Evolutionary conservation across 2,888 invertebrate species (phyloP).

Genomic region (Spicauda simplicius): DNA sequence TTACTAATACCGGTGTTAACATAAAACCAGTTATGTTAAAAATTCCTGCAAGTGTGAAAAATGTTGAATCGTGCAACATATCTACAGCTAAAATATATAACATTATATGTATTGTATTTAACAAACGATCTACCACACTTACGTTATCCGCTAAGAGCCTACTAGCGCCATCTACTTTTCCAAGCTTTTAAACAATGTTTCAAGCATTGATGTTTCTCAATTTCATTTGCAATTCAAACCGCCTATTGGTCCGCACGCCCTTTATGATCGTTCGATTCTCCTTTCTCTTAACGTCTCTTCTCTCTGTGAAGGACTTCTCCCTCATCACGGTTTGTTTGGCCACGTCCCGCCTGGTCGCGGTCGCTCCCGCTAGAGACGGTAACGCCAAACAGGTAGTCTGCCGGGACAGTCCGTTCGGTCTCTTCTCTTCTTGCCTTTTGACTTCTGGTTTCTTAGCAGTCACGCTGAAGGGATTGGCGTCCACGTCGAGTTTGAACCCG

Average conservation of each 20-base stretch:
- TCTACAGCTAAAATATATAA: neutral
- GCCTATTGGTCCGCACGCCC: conserved; percentile 88
- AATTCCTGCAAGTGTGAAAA: neutral
- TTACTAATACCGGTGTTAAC: neutral
- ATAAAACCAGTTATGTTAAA: neutral
- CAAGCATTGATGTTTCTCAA: conserved; percentile 76
- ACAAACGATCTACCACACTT: neutral
- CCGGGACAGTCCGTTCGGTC: conserved; percentile 48
- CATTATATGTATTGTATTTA: no score
- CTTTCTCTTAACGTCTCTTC: conserved; percentile 58
- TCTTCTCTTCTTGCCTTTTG: conserved; percentile 45
- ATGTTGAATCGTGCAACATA: neutral
- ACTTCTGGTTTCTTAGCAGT: conserved; percentile 48
- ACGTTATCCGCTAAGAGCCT: no score
- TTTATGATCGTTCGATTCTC: conserved; percentile 82
- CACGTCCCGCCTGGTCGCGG: conserved; percentile 51
- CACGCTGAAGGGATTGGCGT: conserved; percentile 69
- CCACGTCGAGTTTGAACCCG: conserved; percentile 77
- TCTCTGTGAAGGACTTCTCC: conserved; percentile 67
- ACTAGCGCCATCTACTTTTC: neutral
- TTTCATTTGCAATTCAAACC: conserved; percentile 90
- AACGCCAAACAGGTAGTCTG: conserved; percentile 42
- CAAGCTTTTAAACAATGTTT: neutral
- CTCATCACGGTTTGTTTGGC: conserved; percentile 68
- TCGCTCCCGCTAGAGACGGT: conserved; percentile 61